A percentile compares a stretch with the other conserved stretches of the same genome.
Conservation (phyloP, 2,888 invertebrate species). For the Luperina nickerlii region DNA sequence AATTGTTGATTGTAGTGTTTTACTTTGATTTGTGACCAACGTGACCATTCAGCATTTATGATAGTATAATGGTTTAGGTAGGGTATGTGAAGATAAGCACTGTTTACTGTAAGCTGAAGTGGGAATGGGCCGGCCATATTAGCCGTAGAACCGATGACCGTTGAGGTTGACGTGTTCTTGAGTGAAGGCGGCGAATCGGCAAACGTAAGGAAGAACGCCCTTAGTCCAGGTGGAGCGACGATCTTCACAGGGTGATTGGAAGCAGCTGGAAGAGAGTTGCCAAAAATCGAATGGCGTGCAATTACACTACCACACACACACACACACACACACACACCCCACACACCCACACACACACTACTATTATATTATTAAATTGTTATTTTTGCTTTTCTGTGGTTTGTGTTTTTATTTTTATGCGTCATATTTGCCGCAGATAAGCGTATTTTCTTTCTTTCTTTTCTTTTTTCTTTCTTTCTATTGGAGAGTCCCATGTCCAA, state of each 20-base stretch:
- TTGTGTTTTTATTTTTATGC: too few species aligned
- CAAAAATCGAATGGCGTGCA: not conserved
- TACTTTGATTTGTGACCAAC: slow-evolving; percentile 18
- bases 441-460: too few species aligned
- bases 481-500: not conserved
- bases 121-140: not conserved
- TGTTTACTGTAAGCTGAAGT: not conserved
- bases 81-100: not conserved
- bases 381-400: too few species aligned
- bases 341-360: too few species aligned
- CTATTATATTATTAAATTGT: too few species aligned
- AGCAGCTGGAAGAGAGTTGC: not conserved
- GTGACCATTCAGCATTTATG: not conserved
- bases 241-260: not conserved
- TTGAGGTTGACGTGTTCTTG: not conserved
- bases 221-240: not conserved
- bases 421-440: too few species aligned
- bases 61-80: not conserved
- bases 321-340: too few species aligned
- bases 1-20: slow-evolving; percentile 22
- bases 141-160: not conserved
- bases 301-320: too few species aligned
- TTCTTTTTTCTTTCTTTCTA: too few species aligned
- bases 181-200: not conserved
- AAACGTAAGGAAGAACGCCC: not conserved